Base-by-base conservation (phyloP, 2,113 vertebrate genomes). In the Triplophysa dalaica region DNA sequence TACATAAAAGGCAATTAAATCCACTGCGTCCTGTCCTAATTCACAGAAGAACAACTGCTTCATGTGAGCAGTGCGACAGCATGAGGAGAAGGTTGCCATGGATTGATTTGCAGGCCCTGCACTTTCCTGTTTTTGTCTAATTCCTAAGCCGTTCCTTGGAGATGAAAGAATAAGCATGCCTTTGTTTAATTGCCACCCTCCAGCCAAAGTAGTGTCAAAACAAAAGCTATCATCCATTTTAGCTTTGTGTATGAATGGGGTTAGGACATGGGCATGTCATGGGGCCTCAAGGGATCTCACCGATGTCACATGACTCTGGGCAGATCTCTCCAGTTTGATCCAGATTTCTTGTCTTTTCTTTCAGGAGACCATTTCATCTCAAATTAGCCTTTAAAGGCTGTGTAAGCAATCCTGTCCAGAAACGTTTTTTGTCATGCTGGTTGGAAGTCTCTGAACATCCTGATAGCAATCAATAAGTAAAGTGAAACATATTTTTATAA, bases 131-230 rank as follows among this genome's bases (percentile, higher is more conserved):
- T 81, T 78, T 58, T 73, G 67, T 76, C 63, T 80, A 75, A 79
- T 65, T 85, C 81, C 45, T 80, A 70, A 56, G 68, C 72, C 24
- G 16, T 60, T 75, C 50, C 65, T 83, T 69, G 29, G 70, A 76
- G 79, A 60, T 77, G 54, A 52, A 58, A 21, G 60, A 82, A 78
- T 75, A 82, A 77, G 74, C 50, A 54, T 82, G 75, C 54, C 75
- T 83, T 81, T 87, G 84, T 85, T 77, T 83, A 77, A 41, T 29
- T 26, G 52, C 61, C 45, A 26, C 63, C 65, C 64, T 62, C n/a
- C 62, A 29, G 26, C 43, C 17, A 78, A 73, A 70, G 26, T 22
- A 77, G 65, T 26, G 58, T 48, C 68, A 77, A 75, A 70, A 76
- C 58, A 79, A 70, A 62, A 68, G 43, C 48, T 45, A 61, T 70